Percentiles rank a stretch among this genome's conserved stretches.
Conservation (phyloP, 2,888 invertebrate genomes). For the Conops quadrifasciatus region DNA sequence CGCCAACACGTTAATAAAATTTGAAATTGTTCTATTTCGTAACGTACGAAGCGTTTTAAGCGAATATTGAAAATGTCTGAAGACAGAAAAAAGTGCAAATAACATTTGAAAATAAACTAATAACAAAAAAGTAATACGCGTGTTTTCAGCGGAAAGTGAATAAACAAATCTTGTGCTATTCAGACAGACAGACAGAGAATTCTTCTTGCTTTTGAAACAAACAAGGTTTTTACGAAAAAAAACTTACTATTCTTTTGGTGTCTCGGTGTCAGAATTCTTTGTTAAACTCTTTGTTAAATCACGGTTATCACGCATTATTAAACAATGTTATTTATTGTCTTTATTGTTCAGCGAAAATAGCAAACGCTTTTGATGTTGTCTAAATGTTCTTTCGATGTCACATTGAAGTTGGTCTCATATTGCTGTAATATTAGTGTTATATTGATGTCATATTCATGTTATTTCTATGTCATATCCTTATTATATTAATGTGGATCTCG, state of each 20-base stretch:
- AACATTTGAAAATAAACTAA: conserved; percentile 3
- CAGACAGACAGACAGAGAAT: neutral
- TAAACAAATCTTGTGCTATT: neutral
- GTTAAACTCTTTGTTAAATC: neutral
- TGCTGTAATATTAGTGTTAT: conserved; percentile 6
- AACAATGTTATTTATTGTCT: neutral
- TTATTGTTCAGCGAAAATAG: neutral
- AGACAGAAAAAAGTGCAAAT: too few species aligned
- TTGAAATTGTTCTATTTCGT: conserved; percentile 23
- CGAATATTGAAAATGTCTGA: neutral
- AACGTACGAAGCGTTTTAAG: neutral
- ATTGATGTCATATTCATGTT: conserved; percentile 2
- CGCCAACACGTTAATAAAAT: conserved; percentile 13
- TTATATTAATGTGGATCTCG: neutral
- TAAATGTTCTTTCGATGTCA: conserved; percentile 2
- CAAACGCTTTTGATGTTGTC: conserved; percentile 31
- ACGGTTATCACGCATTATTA: conserved; percentile 12
- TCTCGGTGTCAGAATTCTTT: conserved; percentile 10
- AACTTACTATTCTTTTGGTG: conserved; percentile 7
- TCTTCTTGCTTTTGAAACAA: neutral
- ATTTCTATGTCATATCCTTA: neutral
- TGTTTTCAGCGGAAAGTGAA: neutral
- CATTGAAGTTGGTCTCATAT: conserved; percentile 10
- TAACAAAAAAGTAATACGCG: neutral
- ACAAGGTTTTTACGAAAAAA: conserved; percentile 28